These are phyloP conservation scores for Tetragnatha versicolor DNA, from an alignment of 1,140 invertebrate genomes.

Conservation along the genomic window DNA sequence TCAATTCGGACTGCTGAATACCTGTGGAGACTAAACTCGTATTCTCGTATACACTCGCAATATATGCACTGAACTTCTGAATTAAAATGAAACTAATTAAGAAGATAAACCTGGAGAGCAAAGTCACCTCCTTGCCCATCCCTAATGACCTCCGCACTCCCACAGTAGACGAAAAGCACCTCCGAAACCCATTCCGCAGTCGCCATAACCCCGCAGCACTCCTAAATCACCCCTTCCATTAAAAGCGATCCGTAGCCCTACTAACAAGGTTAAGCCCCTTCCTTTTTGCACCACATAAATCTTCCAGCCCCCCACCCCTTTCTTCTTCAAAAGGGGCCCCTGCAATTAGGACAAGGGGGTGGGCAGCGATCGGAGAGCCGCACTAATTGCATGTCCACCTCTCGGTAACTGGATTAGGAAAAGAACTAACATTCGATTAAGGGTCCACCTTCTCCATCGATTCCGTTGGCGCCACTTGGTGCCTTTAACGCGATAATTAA, in stretches of 20 bases:
- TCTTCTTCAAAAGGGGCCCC: slow-evolving; percentile 2
- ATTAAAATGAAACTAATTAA: too few relatives aligned
- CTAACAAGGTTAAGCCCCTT: slow-evolving; percentile 38
- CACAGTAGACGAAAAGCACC: too few relatives aligned
- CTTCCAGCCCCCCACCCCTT: slow-evolving; percentile 22
- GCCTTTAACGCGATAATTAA: too few relatives aligned
- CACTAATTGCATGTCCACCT: slow-evolving; percentile 42
- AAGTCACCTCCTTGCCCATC: too few relatives aligned
- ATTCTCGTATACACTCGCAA: too few relatives aligned
- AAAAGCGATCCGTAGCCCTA: slow-evolving; percentile 23
- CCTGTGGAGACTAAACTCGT: too few relatives aligned
- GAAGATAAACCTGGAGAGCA: too few relatives aligned
- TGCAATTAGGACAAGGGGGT: slow-evolving; percentile 34
- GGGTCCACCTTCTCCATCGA: slow-evolving; percentile 12
- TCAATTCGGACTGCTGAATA: too few relatives aligned
- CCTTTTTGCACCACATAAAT: slow-evolving; percentile 41
- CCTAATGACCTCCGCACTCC: too few relatives aligned
- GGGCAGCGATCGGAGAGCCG: slow-evolving; percentile 22
- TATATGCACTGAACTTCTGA: too few relatives aligned
- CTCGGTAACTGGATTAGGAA: slow-evolving; percentile 31
- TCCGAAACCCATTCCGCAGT: not conserved
- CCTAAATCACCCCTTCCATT: slow-evolving; percentile 36
- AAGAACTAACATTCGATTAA: slow-evolving; percentile 43
- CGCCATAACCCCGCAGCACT: not conserved
- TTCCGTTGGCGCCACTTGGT: too few relatives aligned